Evolutionary conservation across 2,888 invertebrate species (phyloP).

Genomic region (Polydrusus pterygomalis): DNA sequence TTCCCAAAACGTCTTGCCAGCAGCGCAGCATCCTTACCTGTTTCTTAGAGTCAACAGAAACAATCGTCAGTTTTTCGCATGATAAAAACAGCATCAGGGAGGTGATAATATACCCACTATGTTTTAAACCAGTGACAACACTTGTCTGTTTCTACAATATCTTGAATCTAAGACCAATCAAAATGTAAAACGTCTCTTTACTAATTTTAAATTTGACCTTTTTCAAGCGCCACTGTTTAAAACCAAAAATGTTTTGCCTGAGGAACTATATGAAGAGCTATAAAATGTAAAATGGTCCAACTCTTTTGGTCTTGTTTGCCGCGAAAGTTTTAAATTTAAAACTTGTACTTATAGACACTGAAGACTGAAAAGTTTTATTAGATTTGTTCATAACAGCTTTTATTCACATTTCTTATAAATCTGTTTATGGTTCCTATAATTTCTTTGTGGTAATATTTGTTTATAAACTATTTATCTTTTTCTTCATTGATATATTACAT

Average conservation of each 20-base stretch:
- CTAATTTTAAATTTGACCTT: background rate
- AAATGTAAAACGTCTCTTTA: too few relatives aligned
- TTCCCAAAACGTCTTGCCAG: too few relatives aligned
- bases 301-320: constrained; percentile 29
- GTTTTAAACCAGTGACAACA: too few relatives aligned
- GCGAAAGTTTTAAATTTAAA: constrained; percentile 37
- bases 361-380: constrained; percentile 43
- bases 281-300: constrained; percentile 40
- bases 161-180: too few relatives aligned
- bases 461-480: too few relatives aligned
- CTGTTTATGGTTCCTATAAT: constrained; percentile 4
- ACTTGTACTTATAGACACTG: constrained; percentile 33
- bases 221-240: constrained; percentile 10
- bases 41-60: too few relatives aligned
- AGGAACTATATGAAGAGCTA: constrained; percentile 35
- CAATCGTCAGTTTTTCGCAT: too few relatives aligned
- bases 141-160: too few relatives aligned
- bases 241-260: constrained; percentile 29
- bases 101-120: too few relatives aligned
- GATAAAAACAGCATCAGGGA: too few relatives aligned
- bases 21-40: too few relatives aligned
- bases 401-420: constrained; percentile 35
- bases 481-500: too few relatives aligned
- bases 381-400: constrained; percentile 30
- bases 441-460: background rate